phyloP scores from a whole-genome alignment of 2,113 vertebrate species.

The Chascanopsetta lugubris region DNA sequence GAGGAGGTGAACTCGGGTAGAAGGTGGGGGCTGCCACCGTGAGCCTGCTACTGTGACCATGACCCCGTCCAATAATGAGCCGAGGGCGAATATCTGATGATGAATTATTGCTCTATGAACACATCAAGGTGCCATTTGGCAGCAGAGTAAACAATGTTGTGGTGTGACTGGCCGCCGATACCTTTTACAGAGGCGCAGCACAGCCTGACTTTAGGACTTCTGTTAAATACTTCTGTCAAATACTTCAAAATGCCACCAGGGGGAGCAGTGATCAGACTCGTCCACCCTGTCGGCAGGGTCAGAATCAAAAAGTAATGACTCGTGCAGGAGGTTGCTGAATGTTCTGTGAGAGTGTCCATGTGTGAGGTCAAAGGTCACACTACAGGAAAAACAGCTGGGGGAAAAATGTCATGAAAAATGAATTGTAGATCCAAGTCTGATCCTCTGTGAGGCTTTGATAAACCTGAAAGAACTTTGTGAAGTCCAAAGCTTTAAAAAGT shows the following conservation, averaged over 20 bases:
- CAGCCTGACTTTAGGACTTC: too few species aligned
- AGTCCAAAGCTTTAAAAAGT: neutral
- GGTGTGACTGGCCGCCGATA: conserved; percentile 3
- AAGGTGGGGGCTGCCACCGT: neutral
- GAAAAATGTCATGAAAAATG: too few species aligned
- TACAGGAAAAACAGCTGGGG: too few species aligned
- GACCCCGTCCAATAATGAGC: neutral
- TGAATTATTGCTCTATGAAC: neutral
- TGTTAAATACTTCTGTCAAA: too few species aligned
- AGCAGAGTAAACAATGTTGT: conserved; percentile 2
- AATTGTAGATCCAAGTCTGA: too few species aligned
- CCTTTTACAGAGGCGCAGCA: neutral
- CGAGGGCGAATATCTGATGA: neutral
- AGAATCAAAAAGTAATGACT: neutral
- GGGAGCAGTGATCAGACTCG: conserved; percentile 53
- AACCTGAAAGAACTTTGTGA: neutral
- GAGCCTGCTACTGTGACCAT: neutral
- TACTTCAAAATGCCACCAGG: conserved; percentile 52
- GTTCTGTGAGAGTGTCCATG: neutral
- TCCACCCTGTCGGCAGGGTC: neutral
- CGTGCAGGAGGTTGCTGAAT: neutral
- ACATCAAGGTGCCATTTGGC: conserved; percentile 1
- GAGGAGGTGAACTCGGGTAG: neutral
- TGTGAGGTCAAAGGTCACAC: neutral
- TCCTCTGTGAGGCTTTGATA: too few species aligned